Conservation (phyloP, 92 coral and sea anemone genomes). For the Porites evermanni region DNA sequence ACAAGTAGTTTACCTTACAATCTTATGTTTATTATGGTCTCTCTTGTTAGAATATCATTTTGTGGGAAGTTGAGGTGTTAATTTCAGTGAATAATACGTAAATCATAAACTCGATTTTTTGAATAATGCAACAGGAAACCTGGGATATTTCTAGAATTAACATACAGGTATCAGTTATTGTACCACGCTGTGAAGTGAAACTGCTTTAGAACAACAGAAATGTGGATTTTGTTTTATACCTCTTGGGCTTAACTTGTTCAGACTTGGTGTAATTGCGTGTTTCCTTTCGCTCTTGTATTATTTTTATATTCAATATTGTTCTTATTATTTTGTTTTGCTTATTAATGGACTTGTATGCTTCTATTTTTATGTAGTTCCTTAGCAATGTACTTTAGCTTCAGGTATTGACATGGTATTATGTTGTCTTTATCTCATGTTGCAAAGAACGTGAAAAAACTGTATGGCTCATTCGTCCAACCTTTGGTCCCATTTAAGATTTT, state of each 20-base stretch:
- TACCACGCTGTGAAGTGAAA: background rate
- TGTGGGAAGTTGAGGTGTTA: background rate
- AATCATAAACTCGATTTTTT: background rate
- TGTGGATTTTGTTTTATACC: background rate
- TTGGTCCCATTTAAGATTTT: background rate
- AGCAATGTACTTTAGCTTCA: background rate
- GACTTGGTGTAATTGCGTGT: background rate
- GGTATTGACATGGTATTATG: background rate
- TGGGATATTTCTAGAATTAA: background rate
- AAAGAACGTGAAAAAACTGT: background rate
- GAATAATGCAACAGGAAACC: background rate
- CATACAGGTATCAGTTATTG: background rate
- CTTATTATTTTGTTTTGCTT: background rate
- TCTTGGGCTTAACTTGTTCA: background rate
- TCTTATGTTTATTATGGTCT: background rate
- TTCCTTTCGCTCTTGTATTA: background rate
- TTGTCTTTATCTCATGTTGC: background rate
- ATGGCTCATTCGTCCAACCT: background rate
- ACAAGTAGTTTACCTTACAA: background rate
- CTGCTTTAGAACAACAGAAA: background rate
- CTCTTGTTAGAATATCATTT: background rate
- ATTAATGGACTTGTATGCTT: background rate
- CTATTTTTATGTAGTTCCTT: background rate
- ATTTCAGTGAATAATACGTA: conserved; percentile 10
- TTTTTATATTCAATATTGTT: background rate